Percentiles rank a stretch among this genome's conserved stretches.
Conservation (phyloP, 2,888 invertebrate species). For the Troides oblongomaculatus region DNA sequence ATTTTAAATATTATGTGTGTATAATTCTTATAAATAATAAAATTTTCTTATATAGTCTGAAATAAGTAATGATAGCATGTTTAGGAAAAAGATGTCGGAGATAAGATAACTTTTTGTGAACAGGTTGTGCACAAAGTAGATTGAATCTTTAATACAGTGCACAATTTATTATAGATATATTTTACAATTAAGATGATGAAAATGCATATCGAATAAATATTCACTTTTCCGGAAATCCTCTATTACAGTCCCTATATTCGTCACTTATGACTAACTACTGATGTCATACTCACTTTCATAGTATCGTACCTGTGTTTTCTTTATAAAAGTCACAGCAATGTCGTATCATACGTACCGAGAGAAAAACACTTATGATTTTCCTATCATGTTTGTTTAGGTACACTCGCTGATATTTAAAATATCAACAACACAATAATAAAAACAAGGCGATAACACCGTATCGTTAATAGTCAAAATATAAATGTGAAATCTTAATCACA, state of each 20-base stretch:
- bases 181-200: neutral
- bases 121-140: constrained; percentile 17
- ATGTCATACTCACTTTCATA: constrained; percentile 48
- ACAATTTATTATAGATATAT: neutral
- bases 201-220: neutral
- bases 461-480: constrained; percentile 5
- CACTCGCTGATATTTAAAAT: constrained; percentile 21
- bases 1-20: too few species aligned
- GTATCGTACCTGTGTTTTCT: constrained; percentile 1
- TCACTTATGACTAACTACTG: constrained; percentile 55
- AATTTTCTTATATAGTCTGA: neutral
- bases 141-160: neutral
- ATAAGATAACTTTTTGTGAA: constrained; percentile 28
- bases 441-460: constrained; percentile 36
- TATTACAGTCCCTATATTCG: constrained; percentile 29
- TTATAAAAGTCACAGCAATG: constrained; percentile 6
- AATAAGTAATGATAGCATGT: constrained; percentile 27
- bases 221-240: constrained; percentile 1
- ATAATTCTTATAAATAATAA: too few species aligned
- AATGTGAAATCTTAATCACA: neutral
- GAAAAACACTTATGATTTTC: constrained; percentile 6
- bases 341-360: neutral
- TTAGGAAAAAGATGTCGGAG: constrained; percentile 23
- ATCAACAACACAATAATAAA: constrained; percentile 31
- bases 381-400: constrained; percentile 29